Percentiles rank a stretch among this genome's conserved stretches.
These are phyloP conservation scores for Cylas formicarius DNA, from an alignment of 1,140 invertebrate species.

Conservation along the genomic window DNA sequence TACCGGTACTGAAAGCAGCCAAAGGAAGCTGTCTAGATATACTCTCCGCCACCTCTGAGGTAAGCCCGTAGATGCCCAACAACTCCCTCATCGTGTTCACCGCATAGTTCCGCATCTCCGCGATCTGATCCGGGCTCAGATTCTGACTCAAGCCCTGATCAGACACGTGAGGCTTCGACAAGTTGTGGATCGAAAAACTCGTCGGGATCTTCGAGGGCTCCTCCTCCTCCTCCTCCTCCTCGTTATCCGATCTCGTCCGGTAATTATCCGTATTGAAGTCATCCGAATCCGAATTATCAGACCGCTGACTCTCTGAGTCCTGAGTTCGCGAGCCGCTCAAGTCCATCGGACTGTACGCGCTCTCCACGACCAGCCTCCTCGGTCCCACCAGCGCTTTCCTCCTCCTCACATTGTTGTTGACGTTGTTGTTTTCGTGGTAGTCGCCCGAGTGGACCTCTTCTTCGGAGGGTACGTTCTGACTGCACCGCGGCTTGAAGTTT, in stretches of 20 bases:
- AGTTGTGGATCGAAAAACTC: conserved; percentile 40
- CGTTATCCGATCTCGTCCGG: conserved; percentile 21
- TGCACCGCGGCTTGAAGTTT: conserved; percentile 59
- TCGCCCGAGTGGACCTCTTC: conserved; percentile 43
- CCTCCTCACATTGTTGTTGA: conserved; percentile 35
- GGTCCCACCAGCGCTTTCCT: conserved; percentile 33
- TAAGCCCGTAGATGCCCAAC: conserved; percentile 62
- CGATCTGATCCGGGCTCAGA: conserved; percentile 27
- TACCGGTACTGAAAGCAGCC: conserved; percentile 39
- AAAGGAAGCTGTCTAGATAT: conserved; percentile 49
- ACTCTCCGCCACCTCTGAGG: conserved; percentile 53
- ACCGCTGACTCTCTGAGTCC: conserved; percentile 16
- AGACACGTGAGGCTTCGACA: conserved; percentile 37
- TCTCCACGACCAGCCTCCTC: conserved; percentile 29
- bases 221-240: conserved; percentile 29
- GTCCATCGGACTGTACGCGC: conserved; percentile 37
- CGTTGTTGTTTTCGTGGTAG: conserved; percentile 43
- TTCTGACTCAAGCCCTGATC: conserved; percentile 15
- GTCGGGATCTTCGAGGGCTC: conserved; percentile 35
- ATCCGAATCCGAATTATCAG: conserved; percentile 25
- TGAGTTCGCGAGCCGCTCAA: conserved; percentile 28
- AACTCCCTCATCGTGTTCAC: conserved; percentile 70
- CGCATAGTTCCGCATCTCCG: conserved; percentile 58
- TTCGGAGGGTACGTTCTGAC: conserved; percentile 49
- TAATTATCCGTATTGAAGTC: conserved; percentile 23